Base-by-base conservation (phyloP, 1,140 invertebrate genomes). In the Drosophila takahashii region DNA sequence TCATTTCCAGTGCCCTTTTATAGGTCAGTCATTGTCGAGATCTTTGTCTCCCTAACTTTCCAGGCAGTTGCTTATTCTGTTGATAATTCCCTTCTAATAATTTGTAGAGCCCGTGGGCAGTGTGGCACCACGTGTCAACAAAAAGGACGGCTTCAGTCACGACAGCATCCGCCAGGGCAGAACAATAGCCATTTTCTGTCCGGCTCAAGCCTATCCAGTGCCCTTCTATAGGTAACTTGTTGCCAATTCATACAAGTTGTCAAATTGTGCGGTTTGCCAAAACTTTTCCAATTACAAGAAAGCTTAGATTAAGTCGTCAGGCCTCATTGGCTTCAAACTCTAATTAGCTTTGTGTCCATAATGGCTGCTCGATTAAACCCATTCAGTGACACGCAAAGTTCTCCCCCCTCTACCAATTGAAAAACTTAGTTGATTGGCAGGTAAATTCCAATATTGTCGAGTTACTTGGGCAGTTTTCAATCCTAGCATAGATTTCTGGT, bases 41-140 rank as follows among this genome's bases (percentile, higher is more conserved):
- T 41, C 11, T 41, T 11, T 18, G 3, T 36, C 9, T 34, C 22
- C 22, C 39, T 8, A 2, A 11, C 13, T 15, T 4, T 1, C 15
- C 4, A 53, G 61, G 29, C 61, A 67, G 39, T 56, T 47, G 5
- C 4, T 8, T 22, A 67, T 22, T 3, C n/a, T 34, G 4, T 9
- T 32, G 3, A 15, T 26, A 16, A 41, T n/a, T 8, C 32, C 4
- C 3, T 39, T 45, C 22, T n/a, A 22, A 0, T 56, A 47, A 47
- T 52, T 7, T 78, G 45, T 92, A 97, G 96, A 97, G 90, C 96
- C 96, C 18, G 94, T 97, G 75, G 95, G 95, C 87, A 95, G 95
- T 73, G 96, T 96, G 71, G 94, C 95, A 42, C 96, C 96, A 39
- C 95, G 95, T 92, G 94, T 97, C 84, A 95, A 95, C 59, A 94